Evolutionary conservation across 2,797 vertebrate species (phyloP).

Genomic region (Phalanger gymnotis): DNA sequence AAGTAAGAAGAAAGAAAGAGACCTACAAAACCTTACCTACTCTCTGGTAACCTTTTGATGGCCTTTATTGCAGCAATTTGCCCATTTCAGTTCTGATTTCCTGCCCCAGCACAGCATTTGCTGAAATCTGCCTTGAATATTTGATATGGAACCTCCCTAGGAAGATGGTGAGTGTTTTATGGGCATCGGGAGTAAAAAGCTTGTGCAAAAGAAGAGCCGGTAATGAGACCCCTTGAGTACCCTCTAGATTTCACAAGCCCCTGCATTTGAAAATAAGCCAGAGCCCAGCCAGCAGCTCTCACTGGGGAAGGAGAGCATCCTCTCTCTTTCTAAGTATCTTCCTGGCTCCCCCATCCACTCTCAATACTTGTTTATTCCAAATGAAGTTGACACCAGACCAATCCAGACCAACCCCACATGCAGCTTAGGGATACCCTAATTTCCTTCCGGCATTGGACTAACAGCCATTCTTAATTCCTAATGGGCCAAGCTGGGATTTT

Average conservation of each 20-base stretch:
- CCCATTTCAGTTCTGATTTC: conserved; percentile 48
- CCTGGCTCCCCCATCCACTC: conserved; percentile 28
- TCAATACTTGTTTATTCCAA: conserved; percentile 69
- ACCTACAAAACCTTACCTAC: not conserved
- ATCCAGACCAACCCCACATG: not conserved
- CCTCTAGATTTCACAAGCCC: conserved; percentile 51
- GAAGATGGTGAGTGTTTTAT: conserved; percentile 32
- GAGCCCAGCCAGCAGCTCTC: conserved; percentile 70
- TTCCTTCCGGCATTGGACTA: conserved; percentile 60
- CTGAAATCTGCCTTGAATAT: conserved; percentile 75
- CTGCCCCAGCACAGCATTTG: conserved; percentile 5
- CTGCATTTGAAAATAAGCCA: conserved; percentile 70
- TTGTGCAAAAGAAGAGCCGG: conserved; percentile 59
- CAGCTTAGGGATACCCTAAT: conserved; percentile 57
- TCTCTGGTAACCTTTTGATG: conserved; percentile 39
- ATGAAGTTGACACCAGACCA: conserved; percentile 65
- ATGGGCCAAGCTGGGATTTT: conserved; percentile 15
- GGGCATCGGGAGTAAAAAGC: conserved; percentile 61
- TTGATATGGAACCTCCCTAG: conserved; percentile 63
- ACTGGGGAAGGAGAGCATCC: conserved; percentile 42
- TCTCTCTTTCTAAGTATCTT: conserved; percentile 14
- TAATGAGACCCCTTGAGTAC: conserved; percentile 80
- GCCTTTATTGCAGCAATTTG: conserved; percentile 69
- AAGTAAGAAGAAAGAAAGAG: not conserved
- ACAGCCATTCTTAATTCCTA: conserved; percentile 52